Percentiles rank a stretch among this genome's conserved stretches.
These are phyloP conservation scores for Hypanus sabinus DNA, from an alignment of 2,113 vertebrate genomes.

Conservation along the genomic window DNA sequence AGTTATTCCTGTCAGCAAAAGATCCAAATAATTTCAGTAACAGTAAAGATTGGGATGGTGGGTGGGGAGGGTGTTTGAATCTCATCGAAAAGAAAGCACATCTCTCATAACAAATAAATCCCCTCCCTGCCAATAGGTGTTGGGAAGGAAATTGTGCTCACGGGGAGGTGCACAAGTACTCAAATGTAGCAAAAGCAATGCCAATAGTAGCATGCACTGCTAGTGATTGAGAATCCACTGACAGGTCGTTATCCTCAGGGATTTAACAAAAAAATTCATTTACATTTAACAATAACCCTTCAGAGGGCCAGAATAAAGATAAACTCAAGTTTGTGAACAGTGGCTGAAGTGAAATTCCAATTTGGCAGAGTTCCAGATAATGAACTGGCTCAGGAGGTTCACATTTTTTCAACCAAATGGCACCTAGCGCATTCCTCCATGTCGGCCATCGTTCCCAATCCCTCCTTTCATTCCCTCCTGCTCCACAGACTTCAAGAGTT, in stretches of 20 bases:
- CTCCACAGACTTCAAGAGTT: slow-evolving; percentile 76
- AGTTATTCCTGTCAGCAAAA: not conserved
- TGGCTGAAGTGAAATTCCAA: not conserved
- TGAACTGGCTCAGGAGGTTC: not conserved
- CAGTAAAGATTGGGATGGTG: not conserved
- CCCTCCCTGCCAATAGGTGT: not conserved
- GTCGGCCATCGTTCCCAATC: slow-evolving; percentile 48
- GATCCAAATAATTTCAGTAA: not conserved
- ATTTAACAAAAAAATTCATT: slow-evolving; percentile 1
- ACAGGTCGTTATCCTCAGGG: too few species aligned
- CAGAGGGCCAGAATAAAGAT: not conserved
- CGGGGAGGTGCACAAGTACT: too few species aligned
- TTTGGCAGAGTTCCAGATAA: not conserved
- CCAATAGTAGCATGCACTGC: slow-evolving; percentile 5
- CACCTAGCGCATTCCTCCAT: not conserved
- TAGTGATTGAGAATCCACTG: not conserved
- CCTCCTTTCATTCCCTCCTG: slow-evolving; percentile 60
- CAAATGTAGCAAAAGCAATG: not conserved
- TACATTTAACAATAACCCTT: not conserved
- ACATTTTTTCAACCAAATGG: not conserved
- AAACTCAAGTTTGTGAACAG: not conserved
- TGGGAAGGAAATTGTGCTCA: not conserved
- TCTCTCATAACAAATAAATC: not conserved
- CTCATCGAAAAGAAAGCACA: not conserved
- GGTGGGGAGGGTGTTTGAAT: not conserved